These are phyloP conservation scores for Priocnemis perturbator DNA, from an alignment of 2,888 invertebrate genomes.

Conservation along the genomic window DNA sequence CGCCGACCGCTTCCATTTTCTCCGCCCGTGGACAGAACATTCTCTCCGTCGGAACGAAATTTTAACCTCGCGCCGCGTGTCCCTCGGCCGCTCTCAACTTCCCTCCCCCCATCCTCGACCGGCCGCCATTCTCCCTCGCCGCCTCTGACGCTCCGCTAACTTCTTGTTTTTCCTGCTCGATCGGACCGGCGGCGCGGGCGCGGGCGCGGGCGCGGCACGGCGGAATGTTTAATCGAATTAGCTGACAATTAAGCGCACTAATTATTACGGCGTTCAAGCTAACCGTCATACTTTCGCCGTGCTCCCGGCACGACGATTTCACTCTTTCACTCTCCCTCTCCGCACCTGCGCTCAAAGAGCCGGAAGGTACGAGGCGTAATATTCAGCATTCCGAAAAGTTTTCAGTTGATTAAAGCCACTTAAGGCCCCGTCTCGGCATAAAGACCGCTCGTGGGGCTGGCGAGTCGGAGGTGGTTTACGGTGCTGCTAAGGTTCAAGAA, in stretches of 20 bases:
- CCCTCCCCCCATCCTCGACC: no score
- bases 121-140: no score
- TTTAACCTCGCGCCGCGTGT: no score
- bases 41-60: no score
- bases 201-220: no score
- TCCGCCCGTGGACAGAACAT: no score
- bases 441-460: slow-evolving; percentile 44
- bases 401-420: slow-evolving; percentile 66
- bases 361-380: slow-evolving; percentile 48
- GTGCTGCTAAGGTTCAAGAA: not conserved
- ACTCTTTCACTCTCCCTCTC: not conserved
- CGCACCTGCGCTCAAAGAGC: slow-evolving; percentile 24
- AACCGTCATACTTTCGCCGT: slow-evolving; percentile 7
- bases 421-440: slow-evolving; percentile 44
- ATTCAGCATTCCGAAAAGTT: slow-evolving; percentile 62
- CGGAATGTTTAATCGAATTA: not conserved
- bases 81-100: no score
- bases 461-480: not conserved
- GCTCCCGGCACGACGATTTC: slow-evolving; percentile 2
- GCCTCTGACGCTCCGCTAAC: not conserved
- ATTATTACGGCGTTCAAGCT: slow-evolving; percentile 15
- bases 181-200: no score
- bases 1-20: no score
- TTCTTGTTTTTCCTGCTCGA: slow-evolving; percentile 1
- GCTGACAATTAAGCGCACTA: slow-evolving; percentile 18